Percentiles rank a stretch among this genome's conserved stretches.
These are phyloP conservation scores for Carcina quercana DNA, from an alignment of 2,888 invertebrate species.

Conservation along the genomic window DNA sequence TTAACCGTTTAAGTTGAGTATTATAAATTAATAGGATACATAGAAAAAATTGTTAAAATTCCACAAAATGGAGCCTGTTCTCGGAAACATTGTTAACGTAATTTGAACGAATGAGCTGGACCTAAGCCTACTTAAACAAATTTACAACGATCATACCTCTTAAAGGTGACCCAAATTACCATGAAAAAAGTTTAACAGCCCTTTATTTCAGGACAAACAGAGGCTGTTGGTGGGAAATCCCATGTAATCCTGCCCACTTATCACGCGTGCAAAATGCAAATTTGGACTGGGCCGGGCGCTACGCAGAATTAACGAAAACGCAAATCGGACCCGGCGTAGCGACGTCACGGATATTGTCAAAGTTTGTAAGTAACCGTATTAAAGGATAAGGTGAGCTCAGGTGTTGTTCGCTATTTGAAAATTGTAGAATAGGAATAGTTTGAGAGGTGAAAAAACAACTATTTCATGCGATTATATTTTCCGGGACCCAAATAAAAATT, in stretches of 20 bases:
- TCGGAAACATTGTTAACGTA: slow-evolving; percentile 33
- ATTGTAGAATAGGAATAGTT: no score
- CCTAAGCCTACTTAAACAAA: slow-evolving; percentile 69
- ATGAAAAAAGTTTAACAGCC: slow-evolving; percentile 72
- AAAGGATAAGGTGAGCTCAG: slow-evolving; percentile 48
- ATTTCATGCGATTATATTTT: no score
- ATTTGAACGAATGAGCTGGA: slow-evolving; percentile 53
- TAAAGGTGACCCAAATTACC: slow-evolving; percentile 72
- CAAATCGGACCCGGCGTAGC: slow-evolving; percentile 31
- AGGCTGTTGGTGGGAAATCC: slow-evolving; percentile 67
- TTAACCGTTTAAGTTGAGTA: no score
- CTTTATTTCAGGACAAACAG: slow-evolving; percentile 72
- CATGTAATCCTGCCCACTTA: slow-evolving; percentile 70
- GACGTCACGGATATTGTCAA: slow-evolving; percentile 64
- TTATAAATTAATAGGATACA: no score
- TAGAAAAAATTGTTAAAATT: no score
- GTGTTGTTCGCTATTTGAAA: slow-evolving; percentile 17
- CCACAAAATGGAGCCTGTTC: no score
- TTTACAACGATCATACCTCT: slow-evolving; percentile 64
- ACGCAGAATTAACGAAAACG: slow-evolving; percentile 66
- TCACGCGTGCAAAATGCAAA: slow-evolving; percentile 75
- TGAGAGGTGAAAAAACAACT: no score
- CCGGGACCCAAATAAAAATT: no score
- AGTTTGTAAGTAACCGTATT: slow-evolving; percentile 54
- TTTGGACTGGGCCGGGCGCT: slow-evolving; percentile 46